phyloP scores from a whole-genome alignment of 1,140 invertebrate species.

The Calliphora vicina region DNA sequence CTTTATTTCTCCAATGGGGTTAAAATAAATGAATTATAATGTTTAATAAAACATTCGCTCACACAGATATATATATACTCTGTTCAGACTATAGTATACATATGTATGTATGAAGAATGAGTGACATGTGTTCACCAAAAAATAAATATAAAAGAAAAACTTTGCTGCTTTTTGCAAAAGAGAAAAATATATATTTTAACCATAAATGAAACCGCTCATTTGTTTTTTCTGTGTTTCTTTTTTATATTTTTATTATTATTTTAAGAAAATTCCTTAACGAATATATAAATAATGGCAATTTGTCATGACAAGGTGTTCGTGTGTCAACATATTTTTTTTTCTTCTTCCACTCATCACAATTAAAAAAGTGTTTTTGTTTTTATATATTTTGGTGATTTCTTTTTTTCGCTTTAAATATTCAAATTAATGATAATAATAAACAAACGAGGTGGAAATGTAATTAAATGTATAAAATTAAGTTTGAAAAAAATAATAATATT shows the following conservation, averaged over 20 bases:
- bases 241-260: too few species aligned
- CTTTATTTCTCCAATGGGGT: background rate
- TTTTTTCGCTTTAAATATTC: background rate
- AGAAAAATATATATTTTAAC: background rate
- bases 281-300: background rate
- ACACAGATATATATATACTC: too few species aligned
- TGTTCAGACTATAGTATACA: background rate
- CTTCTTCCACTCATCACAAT: background rate
- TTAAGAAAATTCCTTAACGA: too few species aligned
- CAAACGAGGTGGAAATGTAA: background rate
- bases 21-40: background rate
- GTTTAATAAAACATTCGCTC: background rate
- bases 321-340: background rate
- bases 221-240: background rate
- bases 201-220: background rate
- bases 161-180: background rate
- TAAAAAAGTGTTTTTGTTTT: background rate
- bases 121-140: background rate
- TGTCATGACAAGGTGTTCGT: background rate
- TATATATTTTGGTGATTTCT: background rate
- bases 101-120: background rate
- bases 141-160: background rate
- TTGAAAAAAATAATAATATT: too few species aligned
- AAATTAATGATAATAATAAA: background rate
- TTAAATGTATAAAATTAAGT: background rate